Evolutionary conservation across 1,140 invertebrate genomes (phyloP).

Genomic region (Drosophila sturtevanti): DNA sequence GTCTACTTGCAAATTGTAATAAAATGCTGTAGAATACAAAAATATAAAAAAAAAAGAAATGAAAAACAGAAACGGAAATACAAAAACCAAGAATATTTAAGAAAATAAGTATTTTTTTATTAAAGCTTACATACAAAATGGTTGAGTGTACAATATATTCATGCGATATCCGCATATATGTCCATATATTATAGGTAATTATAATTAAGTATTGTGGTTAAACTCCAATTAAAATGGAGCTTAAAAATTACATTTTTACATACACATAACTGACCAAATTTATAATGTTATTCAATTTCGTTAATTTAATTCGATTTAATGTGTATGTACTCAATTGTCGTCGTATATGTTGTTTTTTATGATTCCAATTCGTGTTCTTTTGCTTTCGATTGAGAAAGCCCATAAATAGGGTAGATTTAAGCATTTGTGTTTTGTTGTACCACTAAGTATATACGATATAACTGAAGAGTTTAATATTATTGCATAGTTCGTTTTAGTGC

Average conservation of each 20-base stretch:
- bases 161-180: constrained; percentile 12
- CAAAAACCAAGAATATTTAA: constrained; percentile 13
- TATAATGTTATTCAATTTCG: constrained; percentile 8
- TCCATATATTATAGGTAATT: constrained; percentile 27
- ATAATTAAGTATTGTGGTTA: constrained; percentile 9
- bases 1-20: constrained; percentile 55
- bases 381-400: background rate
- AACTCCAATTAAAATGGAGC: background rate
- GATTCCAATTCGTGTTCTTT: background rate
- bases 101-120: constrained; percentile 72
- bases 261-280: constrained; percentile 3
- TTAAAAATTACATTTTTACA: constrained; percentile 13
- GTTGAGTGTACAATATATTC: constrained; percentile 42
- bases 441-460: background rate
- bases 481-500: background rate
- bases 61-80: background rate
- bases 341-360: background rate
- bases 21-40: constrained; percentile 45
- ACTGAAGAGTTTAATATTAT: background rate
- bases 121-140: constrained; percentile 32
- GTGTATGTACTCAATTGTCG: too few species aligned
- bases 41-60: too few species aligned
- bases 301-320: constrained; percentile 27
- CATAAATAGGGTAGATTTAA: background rate
- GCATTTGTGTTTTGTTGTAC: background rate